A percentile compares a stretch with the other conserved stretches of the same genome.
These are phyloP conservation scores for Chaetorhynchus papuensis DNA, from an alignment of 2,113 vertebrate species.

Conservation along the genomic window DNA sequence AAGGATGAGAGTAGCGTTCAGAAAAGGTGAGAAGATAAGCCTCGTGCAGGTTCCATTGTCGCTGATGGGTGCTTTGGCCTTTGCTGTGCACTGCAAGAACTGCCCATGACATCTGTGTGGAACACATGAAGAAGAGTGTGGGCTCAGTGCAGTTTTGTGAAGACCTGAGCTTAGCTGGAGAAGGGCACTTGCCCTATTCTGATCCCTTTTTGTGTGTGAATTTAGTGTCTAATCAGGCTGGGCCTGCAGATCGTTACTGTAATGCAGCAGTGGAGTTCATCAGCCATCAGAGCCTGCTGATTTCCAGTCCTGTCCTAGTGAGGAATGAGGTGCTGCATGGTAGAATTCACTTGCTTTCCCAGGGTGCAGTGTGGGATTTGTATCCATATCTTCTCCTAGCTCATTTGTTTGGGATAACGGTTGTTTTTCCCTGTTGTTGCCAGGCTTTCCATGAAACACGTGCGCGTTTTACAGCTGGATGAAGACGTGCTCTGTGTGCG, in stretches of 20 bases:
- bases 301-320: neutral
- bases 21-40: constrained; percentile 76
- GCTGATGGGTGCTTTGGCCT: neutral
- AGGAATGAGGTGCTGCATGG: neutral
- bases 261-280: neutral
- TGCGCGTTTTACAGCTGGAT: constrained; percentile 85
- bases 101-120: neutral
- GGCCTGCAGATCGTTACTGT: neutral
- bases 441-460: constrained; percentile 87
- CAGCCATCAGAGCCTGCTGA: neutral
- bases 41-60: neutral
- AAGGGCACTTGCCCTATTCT: neutral
- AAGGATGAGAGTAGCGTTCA: constrained; percentile 79
- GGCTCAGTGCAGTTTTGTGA: neutral
- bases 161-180: neutral
- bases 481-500: constrained; percentile 92
- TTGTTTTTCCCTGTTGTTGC: neutral
- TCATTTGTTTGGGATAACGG: neutral
- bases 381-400: neutral
- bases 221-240: neutral
- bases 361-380: neutral
- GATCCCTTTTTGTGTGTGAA: neutral
- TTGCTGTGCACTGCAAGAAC: neutral
- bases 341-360: neutral
- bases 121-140: neutral